Base-by-base conservation (phyloP, 2,888 invertebrate genomes). In the Ceriagrion tenellum region DNA sequence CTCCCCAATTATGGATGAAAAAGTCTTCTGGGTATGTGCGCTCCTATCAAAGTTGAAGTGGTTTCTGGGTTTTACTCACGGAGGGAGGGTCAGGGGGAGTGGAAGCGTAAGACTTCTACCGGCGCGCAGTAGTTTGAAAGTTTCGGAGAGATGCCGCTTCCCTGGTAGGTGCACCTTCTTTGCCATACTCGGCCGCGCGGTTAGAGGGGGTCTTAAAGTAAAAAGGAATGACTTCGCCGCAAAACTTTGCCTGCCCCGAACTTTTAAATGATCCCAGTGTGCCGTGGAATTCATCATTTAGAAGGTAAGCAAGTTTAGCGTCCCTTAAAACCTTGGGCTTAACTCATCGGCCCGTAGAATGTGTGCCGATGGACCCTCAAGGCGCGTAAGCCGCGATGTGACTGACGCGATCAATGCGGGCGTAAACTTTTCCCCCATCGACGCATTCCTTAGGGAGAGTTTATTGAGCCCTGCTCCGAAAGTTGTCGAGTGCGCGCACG, bases 241-340 rank as follows among this genome's bases (percentile, higher is more conserved):
- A 12, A 81, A 81, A 81, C 30, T 81, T 81, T 81, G 81, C 81
- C 6, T 35, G 81, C 81, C 16, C 35, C 35, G 26, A 81, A 35
- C 81, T 35, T 81, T 81, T 81, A 81, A 81, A 81, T 35, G 81
- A 81, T 81, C 81, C 81, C 81, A 35, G 30, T 81, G 81, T 35
- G 81, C 81, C 81, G 81, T 81, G 81, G 81, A 81, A 81, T 81
- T 81, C 81, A 81, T 81, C 81, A 81, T 26, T 35, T n/a, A 35
- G 81, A n/a, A 35, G 81, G 81, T 16, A 35, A 81, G 81, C 81
- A 18, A 35, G 81, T 81, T 81, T 30, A 81, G 81, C 13, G 81
- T 35, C 35, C 81, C 81, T 35, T 81, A 35, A 81, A 81, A 35
- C 81, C 81, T 13, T 81, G 35, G 35, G 81, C 30, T 81, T 81